These are phyloP conservation scores for Dicyrtoma fusca DNA, from an alignment of 2,888 invertebrate species.

Conservation along the genomic window DNA sequence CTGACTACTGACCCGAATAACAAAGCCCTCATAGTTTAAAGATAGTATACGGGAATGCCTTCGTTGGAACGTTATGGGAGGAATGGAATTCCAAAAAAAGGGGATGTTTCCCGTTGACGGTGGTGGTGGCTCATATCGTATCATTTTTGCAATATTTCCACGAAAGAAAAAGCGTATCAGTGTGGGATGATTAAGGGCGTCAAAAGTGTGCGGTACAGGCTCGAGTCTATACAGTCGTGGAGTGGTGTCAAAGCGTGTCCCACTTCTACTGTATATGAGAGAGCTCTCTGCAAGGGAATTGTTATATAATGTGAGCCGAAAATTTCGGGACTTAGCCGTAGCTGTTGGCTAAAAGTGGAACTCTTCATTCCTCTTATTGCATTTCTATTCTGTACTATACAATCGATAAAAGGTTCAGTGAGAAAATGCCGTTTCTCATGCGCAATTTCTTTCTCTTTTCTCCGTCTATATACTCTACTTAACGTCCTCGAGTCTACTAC, in stretches of 20 bases:
- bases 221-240: conserved; percentile 6
- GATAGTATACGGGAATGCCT: conserved; percentile 1
- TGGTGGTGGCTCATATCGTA: too few species aligned
- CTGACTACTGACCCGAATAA: too few species aligned
- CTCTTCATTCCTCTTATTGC: conserved; percentile 1
- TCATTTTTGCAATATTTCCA: too few species aligned
- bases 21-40: too few species aligned
- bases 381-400: background rate
- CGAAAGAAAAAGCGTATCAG: background rate
- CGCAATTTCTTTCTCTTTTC: conserved; percentile 27
- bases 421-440: conserved; percentile 32
- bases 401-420: conserved; percentile 38
- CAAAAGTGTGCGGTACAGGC: conserved; percentile 2
- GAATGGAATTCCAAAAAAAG: background rate
- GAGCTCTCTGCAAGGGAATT: background rate
- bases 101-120: background rate
- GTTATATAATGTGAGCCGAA: background rate
- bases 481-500: conserved; percentile 1
- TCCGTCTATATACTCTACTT: background rate
- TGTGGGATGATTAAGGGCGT: conserved; percentile 26
- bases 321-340: background rate
- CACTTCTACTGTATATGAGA: conserved; percentile 9
- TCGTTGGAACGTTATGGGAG: too few species aligned
- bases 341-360: conserved; percentile 26
- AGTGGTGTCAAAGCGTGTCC: conserved; percentile 30